Conservation (phyloP, 1,140 invertebrate genomes). For the Heliconius nattereri region DNA sequence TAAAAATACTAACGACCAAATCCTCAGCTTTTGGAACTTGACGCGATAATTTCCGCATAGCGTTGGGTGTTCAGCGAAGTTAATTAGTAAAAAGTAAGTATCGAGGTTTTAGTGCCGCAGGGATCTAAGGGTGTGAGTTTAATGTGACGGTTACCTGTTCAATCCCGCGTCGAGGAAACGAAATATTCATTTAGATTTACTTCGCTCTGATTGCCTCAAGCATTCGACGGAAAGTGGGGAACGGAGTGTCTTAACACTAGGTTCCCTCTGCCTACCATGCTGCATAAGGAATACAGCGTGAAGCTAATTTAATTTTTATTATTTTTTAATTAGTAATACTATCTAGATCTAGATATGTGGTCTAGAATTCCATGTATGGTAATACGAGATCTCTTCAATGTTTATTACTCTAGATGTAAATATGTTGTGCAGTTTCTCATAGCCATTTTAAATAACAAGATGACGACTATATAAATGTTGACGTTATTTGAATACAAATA, state of each 20-base stretch:
- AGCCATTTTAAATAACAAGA: not conserved
- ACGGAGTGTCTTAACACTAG: no score
- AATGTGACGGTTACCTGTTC: no score
- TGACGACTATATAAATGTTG: not conserved
- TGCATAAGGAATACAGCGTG: no score
- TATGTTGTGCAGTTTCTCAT: not conserved
- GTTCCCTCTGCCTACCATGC: no score
- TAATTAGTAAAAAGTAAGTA: constrained; percentile 20
- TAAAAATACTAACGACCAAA: constrained; percentile 33
- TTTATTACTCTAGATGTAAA: constrained; percentile 16
- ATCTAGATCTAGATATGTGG: not conserved
- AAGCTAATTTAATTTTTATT: no score
- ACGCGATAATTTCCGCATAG: constrained; percentile 23
- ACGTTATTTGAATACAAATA: not conserved
- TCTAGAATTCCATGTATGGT: constrained; percentile 16
- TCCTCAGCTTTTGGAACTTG: constrained; percentile 26
- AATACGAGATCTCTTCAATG: constrained; percentile 14
- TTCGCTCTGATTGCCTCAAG: no score
- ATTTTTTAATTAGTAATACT: constrained; percentile 16
- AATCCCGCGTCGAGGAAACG: no score
- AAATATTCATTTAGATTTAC: no score
- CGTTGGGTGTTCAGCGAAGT: constrained; percentile 19
- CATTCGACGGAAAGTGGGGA: no score
- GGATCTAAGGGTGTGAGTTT: no score
- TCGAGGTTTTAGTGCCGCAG: no score